These are phyloP conservation scores for Cyclopterus lumpus DNA, from an alignment of 2,797 vertebrate species.

Conservation along the genomic window DNA sequence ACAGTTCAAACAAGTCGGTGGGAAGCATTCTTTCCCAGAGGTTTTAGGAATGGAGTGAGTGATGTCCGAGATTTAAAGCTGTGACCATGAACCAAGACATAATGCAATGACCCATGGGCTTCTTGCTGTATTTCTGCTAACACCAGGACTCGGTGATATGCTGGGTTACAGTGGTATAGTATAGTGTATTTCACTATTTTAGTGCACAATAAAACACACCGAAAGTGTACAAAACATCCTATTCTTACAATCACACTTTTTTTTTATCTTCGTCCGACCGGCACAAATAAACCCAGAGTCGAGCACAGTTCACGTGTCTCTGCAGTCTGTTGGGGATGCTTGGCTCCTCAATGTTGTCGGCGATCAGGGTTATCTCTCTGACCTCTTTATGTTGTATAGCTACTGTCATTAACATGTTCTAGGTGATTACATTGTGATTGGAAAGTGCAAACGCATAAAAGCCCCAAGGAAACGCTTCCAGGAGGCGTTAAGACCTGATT, in stretches of 20 bases:
- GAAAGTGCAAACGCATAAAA: conserved; percentile 67
- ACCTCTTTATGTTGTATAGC: conserved; percentile 62
- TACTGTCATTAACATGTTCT: conserved; percentile 66
- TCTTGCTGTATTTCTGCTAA: conserved; percentile 42
- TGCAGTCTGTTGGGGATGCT: conserved; percentile 13
- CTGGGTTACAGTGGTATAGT: not conserved
- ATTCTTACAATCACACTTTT: not conserved
- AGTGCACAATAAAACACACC: conserved; percentile 4
- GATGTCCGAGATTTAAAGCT: conserved; percentile 36
- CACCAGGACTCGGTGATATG: conserved; percentile 11
- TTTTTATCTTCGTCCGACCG: not conserved
- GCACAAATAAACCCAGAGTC: conserved; percentile 1
- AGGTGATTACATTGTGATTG: conserved; percentile 72
- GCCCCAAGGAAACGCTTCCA: conserved; percentile 60
- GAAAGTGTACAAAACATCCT: not conserved
- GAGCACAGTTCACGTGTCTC: not conserved
- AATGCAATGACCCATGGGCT: conserved; percentile 41
- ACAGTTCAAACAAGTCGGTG: not conserved
- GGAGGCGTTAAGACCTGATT: conserved; percentile 65
- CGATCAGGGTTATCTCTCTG: conserved; percentile 63
- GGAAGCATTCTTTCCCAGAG: conserved; percentile 16
- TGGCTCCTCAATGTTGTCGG: conserved; percentile 28
- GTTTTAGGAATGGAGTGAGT: conserved; percentile 36
- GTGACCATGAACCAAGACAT: conserved; percentile 33
- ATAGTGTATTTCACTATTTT: conserved; percentile 14